These are phyloP conservation scores for Parauchenoglanis ngamensis DNA, from an alignment of 2,797 vertebrate species.

Conservation along the genomic window DNA sequence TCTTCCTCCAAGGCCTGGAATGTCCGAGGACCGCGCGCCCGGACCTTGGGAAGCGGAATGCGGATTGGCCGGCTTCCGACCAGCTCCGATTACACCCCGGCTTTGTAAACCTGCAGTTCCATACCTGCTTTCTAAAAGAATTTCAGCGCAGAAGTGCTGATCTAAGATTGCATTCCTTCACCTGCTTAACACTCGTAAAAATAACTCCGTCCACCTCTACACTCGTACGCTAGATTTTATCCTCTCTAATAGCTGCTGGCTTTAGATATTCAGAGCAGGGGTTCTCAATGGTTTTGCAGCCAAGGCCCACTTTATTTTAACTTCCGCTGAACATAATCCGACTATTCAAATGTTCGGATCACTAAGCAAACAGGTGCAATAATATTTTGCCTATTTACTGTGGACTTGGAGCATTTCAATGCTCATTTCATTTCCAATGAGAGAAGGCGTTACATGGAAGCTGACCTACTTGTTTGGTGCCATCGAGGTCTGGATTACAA, in stretches of 20 bases:
- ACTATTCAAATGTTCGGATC: background rate
- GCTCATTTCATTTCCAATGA: background rate
- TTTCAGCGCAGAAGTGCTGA: background rate
- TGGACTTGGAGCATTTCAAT: background rate
- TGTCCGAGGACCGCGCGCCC: constrained; percentile 62
- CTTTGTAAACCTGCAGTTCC: constrained; percentile 21
- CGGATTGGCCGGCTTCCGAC: constrained; percentile 66
- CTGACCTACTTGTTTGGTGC: background rate
- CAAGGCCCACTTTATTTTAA: background rate
- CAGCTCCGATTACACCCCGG: constrained; percentile 45
- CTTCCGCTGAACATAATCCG: background rate
- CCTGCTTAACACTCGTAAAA: constrained; percentile 8
- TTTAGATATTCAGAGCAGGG: constrained; percentile 12
- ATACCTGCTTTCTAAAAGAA: constrained; percentile 16
- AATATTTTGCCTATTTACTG: constrained; percentile 6
- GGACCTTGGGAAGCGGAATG: constrained; percentile 62
- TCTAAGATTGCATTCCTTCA: constrained; percentile 13
- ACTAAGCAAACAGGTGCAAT: background rate
- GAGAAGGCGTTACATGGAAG: background rate
- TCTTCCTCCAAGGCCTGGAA: constrained; percentile 68
- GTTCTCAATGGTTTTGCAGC: background rate
- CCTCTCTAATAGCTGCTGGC: background rate
- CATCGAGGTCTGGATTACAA: background rate
- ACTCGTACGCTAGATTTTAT: background rate
- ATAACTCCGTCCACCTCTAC: background rate